phyloP scores from a whole-genome alignment of 1,140 invertebrate species.

The Zaprionus nigranus region DNA sequence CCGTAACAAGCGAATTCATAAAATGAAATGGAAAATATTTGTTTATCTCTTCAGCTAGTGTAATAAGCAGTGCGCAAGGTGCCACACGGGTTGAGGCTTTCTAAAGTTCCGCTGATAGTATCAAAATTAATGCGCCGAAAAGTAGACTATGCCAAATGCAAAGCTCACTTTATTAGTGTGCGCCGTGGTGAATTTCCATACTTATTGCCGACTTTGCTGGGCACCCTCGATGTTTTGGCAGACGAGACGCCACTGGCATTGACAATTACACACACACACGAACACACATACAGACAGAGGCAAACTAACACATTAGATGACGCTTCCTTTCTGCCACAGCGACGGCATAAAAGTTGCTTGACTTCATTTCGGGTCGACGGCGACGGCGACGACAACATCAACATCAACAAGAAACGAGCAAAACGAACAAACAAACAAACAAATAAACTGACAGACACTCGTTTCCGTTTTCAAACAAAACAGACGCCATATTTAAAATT shows the following conservation, averaged over 20 bases:
- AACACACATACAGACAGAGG: conserved; percentile 24
- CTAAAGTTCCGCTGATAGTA: conserved; percentile 25
- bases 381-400: conserved; percentile 55
- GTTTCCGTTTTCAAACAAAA: conserved; percentile 82
- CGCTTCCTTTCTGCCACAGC: conserved; percentile 71
- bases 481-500: conserved; percentile 83
- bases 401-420: conserved; percentile 34
- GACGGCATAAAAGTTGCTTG: conserved; percentile 64
- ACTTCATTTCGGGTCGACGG: conserved; percentile 71
- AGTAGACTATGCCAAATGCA: conserved; percentile 71
- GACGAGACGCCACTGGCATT: conserved; percentile 54
- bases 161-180: conserved; percentile 68
- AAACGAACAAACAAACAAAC: conserved; percentile 57
- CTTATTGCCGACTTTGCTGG: neutral
- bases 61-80: conserved; percentile 31
- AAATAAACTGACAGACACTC: conserved; percentile 82
- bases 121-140: conserved; percentile 81
- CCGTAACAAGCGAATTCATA: conserved; percentile 12
- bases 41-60: conserved; percentile 15
- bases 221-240: neutral
- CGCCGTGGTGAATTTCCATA: conserved; percentile 1
- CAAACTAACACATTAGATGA: conserved; percentile 76
- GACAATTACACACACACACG: conserved; percentile 53
- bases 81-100: neutral
- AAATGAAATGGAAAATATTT: conserved; percentile 23